Base-by-base conservation (phyloP, 2,113 vertebrate species). In the Tricholaema leucomelas region DNA sequence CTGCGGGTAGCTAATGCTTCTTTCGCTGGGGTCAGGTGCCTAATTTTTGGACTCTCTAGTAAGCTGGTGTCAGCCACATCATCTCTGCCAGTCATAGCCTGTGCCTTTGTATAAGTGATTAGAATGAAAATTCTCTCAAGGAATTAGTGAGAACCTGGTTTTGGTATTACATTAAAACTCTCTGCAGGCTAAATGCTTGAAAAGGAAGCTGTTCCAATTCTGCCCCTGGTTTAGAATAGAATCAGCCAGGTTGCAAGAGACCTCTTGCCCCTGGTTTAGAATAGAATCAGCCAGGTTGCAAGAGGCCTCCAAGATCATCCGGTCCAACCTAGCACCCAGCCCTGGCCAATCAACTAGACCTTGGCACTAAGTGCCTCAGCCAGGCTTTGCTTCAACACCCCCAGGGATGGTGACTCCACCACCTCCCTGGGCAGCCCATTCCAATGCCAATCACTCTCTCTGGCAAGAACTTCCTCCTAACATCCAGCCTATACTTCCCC, bases 31-130 rank as follows among this genome's bases (percentile, higher is more conserved):
- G 54, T 79, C 33, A 72, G 78, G 12, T 70, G 50, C 59, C 78
- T 73, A 10, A 65, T 54, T 48, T 75, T 84, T 85, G 64, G 54
- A 42, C 50, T 54, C 18, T 36, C 24, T 7, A 15, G 59, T 76
- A 81, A 83, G 25, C 78, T 82, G 33, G 50, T 69, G 46, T 55
- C 60, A 79, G 35, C 33, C 59, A 66, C 46, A 55, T 76, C 14
- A 66, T 70, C n/a, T 58, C 63, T 92, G 59, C 73, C 91, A 85
- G 55, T 48, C 66, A 46, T 7, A 8, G 31, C 40, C 28, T 63
- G 25, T 52, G 84, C 54, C 66, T 93, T 85, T 73, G n/a, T 92
- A 31, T 81, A 85, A 91, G 87, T 55, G 27, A 61, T 83, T 86
- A 61, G 33, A 2, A 23, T 67, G 58, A 87, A 90, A 55, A 81